A percentile compares a stretch with the other conserved stretches of the same genome.
Conservation (phyloP, 1,140 invertebrate species). For the Drosophila virilis region DNA sequence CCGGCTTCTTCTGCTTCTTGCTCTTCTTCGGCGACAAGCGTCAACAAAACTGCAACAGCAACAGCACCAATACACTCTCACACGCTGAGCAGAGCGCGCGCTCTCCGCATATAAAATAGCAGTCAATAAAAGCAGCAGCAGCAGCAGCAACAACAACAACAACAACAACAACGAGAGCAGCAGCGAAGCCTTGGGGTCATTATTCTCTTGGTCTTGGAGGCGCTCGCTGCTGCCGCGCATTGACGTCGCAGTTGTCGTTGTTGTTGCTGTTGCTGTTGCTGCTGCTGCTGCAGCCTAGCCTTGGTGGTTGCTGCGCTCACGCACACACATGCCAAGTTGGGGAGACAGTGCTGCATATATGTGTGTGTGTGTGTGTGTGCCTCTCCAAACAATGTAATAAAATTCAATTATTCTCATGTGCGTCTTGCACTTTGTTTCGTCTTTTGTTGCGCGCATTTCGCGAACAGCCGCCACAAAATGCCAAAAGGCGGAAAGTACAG, state of each 20-base stretch:
- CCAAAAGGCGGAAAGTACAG: constrained; percentile 78
- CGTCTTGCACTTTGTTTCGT: constrained; percentile 84
- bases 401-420: constrained; percentile 84
- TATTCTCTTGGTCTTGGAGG: constrained; percentile 84
- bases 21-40: constrained; percentile 58
- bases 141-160: constrained; percentile 27
- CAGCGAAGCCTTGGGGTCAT: constrained; percentile 83
- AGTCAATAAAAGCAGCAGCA: constrained; percentile 69
- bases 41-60: constrained; percentile 52
- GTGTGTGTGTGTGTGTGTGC: constrained; percentile 57
- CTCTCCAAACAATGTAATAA: constrained; percentile 84
- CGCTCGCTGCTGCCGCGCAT: constrained; percentile 56
- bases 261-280: constrained; percentile 35
- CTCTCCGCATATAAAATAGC: constrained; percentile 67
- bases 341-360: constrained; percentile 39
- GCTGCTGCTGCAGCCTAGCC: constrained; percentile 61
- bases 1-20: constrained; percentile 71
- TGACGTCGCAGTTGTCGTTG: constrained; percentile 54
- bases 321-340: constrained; percentile 44
- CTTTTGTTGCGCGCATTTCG: constrained; percentile 74
- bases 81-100: constrained; percentile 49
- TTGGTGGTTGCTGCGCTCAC: constrained; percentile 74
- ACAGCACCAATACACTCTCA: constrained; percentile 51
- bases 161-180: constrained; percentile 48
- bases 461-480: constrained; percentile 75